These are phyloP conservation scores for Encarsia formosa DNA, from an alignment of 2,888 invertebrate species.

Conservation along the genomic window DNA sequence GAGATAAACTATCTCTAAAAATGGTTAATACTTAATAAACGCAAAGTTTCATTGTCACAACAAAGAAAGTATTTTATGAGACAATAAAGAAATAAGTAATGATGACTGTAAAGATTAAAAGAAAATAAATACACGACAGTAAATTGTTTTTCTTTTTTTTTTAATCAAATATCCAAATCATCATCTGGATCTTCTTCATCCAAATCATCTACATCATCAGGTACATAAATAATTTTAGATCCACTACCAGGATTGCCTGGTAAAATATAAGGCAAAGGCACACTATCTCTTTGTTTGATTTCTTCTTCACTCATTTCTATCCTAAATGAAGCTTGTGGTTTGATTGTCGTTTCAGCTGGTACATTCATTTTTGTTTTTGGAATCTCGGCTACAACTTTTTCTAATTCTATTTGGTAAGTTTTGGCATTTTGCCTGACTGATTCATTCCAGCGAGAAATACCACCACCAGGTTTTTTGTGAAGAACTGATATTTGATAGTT, in stretches of 20 bases:
- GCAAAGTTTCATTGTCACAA: constrained; percentile 1
- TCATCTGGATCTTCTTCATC: constrained; percentile 87
- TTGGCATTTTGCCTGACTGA: constrained; percentile 36
- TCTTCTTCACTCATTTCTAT: constrained; percentile 44
- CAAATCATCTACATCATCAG: constrained; percentile 76
- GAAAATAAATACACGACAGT: constrained; percentile 40
- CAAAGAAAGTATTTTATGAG: constrained; percentile 17
- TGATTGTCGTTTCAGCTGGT: constrained; percentile 15
- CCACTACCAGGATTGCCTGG: constrained; percentile 30
- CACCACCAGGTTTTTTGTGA: constrained; percentile 40
- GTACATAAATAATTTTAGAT: constrained; percentile 66
- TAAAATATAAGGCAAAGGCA: constrained; percentile 41
- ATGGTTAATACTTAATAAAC: constrained; percentile 1
- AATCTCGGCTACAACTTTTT: constrained; percentile 21
- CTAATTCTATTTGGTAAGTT: constrained; percentile 35
- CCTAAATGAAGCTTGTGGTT: constrained; percentile 42
- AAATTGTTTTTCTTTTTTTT: constrained; percentile 13
- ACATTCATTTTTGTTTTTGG: constrained; percentile 6
- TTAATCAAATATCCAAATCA: constrained; percentile 55
- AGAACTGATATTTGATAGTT: constrained; percentile 29
- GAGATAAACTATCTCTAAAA: too few species aligned
- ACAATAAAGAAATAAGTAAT: constrained; percentile 14
- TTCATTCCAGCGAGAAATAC: constrained; percentile 35
- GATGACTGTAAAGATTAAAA: constrained; percentile 3
- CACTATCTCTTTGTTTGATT: constrained; percentile 42